Evolutionary conservation across 2,797 vertebrate species (phyloP).

Genomic region (Morus bassanus): DNA sequence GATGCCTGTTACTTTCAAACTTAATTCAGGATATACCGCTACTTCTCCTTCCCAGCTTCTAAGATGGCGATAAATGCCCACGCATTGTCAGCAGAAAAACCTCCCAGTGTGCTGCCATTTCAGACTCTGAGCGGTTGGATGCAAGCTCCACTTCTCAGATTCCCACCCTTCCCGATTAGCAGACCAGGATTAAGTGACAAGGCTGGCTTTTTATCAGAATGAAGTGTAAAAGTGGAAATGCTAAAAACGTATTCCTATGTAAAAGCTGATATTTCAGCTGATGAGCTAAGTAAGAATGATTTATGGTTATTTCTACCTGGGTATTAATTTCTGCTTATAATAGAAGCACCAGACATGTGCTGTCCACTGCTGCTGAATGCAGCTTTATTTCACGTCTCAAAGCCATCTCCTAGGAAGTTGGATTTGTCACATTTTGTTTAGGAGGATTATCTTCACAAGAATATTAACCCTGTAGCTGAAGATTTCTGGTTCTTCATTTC

Average conservation of each 20-base stretch:
- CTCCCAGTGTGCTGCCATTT: background rate
- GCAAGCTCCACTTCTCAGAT: background rate
- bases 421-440: slow-evolving; percentile 57
- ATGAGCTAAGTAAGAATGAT: slow-evolving; percentile 70
- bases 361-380: slow-evolving; percentile 13
- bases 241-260: slow-evolving; percentile 18
- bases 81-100: background rate
- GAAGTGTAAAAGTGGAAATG: slow-evolving; percentile 28
- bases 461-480: background rate
- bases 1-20: background rate
- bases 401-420: slow-evolving; percentile 39
- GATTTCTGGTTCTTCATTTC: background rate
- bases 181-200: background rate
- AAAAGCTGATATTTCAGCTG: slow-evolving; percentile 68
- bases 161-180: background rate
- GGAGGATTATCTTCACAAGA: slow-evolving; percentile 32
- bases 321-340: slow-evolving; percentile 72
- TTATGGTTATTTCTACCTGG: slow-evolving; percentile 70
- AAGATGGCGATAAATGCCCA: no score
- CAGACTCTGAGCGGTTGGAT: background rate
- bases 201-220: background rate
- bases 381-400: slow-evolving; percentile 41
- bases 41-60: background rate
- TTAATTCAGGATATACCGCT: background rate
- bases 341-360: slow-evolving; percentile 20